Evolutionary conservation across 2,888 invertebrate species (phyloP), one percentile per base, ranked within the genome.

Genomic region (Uropetala carovei): DNA sequence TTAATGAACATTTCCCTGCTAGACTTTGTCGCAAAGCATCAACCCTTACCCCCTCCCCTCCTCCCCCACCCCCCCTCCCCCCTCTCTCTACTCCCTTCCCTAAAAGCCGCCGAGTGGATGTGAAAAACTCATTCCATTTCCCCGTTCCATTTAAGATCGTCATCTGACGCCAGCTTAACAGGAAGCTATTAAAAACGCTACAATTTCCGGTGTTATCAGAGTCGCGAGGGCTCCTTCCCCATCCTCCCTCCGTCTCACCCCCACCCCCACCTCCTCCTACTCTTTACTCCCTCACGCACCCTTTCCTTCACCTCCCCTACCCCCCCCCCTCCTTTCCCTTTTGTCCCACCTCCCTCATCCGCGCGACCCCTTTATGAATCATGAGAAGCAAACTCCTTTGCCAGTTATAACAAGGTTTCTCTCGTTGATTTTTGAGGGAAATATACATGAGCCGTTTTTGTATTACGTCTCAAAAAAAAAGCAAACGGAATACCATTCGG

Each of bases 111-210:
- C 56, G n/a, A 86, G 86, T 86, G 60, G 86, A 86, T 86, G 86
- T 64, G 89, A 64, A 89, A 89, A 89, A 89, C 89, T 89, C 64
- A 43, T 64, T 89, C 56, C 89, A 56, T 89, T 89, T 89, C 64
- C 68, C 43, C 89, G 89, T 89, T 89, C 64, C 89, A 89, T 68
- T 89, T 89, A 89, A 89, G 89, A 89, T 68, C 89, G 89, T 89
- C 89, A 89, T 89, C 89, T 89, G 89, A 89, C 89, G 89, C 89
- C 89, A 64, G 89, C 89, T 89, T 89, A 89, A 89, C 89, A 64
- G 89, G 89, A 89, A 89, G 89, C 89, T 89, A 89, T 89, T 89
- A 89, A 89, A 89, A 89, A 89, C 89, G 89, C 89, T 89, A 89
- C 89, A 89, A 89, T 89, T 89, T 89, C 89, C 89, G 64, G 89